phyloP scores from a whole-genome alignment of 2,113 vertebrate species.

The Syrmaticus mikado region DNA sequence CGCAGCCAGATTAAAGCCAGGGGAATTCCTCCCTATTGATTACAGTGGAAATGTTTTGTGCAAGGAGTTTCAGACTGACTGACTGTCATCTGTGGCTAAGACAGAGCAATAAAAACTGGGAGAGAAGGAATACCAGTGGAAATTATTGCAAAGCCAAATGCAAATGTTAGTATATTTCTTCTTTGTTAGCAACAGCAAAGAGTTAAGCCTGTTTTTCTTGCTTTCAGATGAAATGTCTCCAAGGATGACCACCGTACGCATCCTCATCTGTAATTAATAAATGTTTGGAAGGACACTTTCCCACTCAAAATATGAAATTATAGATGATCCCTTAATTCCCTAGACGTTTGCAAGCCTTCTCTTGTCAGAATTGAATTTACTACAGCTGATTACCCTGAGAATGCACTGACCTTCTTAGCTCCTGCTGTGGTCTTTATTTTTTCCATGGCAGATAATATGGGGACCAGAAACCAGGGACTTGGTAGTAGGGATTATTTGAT shows the following conservation, averaged over 20 bases:
- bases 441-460: constrained; percentile 65
- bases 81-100: neutral
- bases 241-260: neutral
- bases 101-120: neutral
- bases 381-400: constrained; percentile 81
- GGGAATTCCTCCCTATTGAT: neutral
- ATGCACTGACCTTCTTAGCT: constrained; percentile 78
- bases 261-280: constrained; percentile 63
- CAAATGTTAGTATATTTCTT: neutral
- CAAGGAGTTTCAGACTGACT: neutral
- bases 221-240: constrained; percentile 18
- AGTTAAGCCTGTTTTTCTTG: constrained; percentile 17
- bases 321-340: constrained; percentile 74
- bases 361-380: constrained; percentile 78
- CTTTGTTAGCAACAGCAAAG: neutral
- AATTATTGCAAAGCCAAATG: neutral
- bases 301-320: constrained; percentile 69
- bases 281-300: constrained; percentile 57
- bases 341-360: constrained; percentile 72
- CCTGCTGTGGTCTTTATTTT: constrained; percentile 75
- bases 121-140: neutral
- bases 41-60: neutral
- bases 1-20: neutral
- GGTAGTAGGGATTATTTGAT: constrained; percentile 69
- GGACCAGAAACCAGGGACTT: constrained; percentile 67